Base-by-base conservation (phyloP, 2,888 invertebrate species). In the Pteria penguin region DNA sequence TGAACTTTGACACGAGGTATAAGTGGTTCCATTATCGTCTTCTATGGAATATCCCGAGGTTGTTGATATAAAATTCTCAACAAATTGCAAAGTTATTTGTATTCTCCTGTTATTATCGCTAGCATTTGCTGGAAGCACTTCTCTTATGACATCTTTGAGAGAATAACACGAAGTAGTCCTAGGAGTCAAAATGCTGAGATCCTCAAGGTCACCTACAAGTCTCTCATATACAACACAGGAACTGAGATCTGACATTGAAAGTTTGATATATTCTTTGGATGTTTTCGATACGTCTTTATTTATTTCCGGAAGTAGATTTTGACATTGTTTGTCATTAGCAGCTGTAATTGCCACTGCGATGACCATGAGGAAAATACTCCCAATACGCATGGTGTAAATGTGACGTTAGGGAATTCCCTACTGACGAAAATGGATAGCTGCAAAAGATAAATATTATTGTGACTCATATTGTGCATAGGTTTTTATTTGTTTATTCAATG, bases 151-250 rank as follows among this genome's bases (percentile, higher is more conserved):
- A n/a, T 4, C 36, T 54, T 62, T 14, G 3, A 74, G n/a, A 8
- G 52, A 2, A 57, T 63, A 69, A 36, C 74, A 74, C 22, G 69
- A 68, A 24, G 62, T 45, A 5, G 68, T 26, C 8, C 69, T n/a
- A n/a, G 62, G 54, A n/a, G 62, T 62, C 18, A 74, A 22, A 31
- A 74, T 69, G 14, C 61, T 69, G 5, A 68, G 32, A 4, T 68
- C 26, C 32, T 74, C 63, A 26, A 74, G 22, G 4, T 63, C 22
- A 22, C 54, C 62, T 24, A 62, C 31, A 5, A 74, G 36, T 4
- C 57, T 24, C 22, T 68, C 27, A n/a, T 58, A 67, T 2, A 52
- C 31, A 31, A 67, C 32, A 61, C 73, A 73, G 18, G 45, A 45
- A 45, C 18, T 14, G 8, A 45, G 45, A 14, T 45, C 45, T 45